A percentile compares a stretch with the other conserved stretches of the same genome.
These are phyloP conservation scores for Alca torda DNA, from an alignment of 2,797 vertebrate species.

Conservation along the genomic window DNA sequence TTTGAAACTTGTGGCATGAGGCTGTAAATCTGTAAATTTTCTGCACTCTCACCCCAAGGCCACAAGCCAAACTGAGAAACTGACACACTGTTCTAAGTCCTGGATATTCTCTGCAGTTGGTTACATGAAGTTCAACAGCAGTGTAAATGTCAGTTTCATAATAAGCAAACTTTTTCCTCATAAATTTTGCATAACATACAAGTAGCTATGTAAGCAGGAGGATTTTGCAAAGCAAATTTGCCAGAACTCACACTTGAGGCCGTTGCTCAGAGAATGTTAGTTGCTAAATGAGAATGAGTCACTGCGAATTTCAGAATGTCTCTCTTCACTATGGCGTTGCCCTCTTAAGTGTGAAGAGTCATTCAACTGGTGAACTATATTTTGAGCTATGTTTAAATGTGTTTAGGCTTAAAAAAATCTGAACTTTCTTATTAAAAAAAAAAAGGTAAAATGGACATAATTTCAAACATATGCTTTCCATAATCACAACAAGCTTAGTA, in stretches of 20 bases:
- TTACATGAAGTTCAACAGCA: not conserved
- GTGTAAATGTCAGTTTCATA: not conserved
- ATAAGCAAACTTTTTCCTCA: not conserved
- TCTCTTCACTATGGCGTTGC: not conserved
- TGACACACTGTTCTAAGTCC: not conserved
- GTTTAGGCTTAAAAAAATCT: not conserved
- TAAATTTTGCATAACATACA: not conserved
- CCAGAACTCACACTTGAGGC: not conserved
- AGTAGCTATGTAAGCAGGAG: not conserved
- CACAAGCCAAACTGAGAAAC: not conserved
- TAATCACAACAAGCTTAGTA: not conserved
- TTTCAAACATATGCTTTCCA: not conserved
- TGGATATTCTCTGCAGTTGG: not conserved
- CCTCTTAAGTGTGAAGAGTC: not conserved
- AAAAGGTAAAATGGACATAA: not conserved
- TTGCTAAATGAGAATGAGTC: not conserved
- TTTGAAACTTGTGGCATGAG: not conserved
- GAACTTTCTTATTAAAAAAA: not conserved
- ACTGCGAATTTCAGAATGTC: not conserved
- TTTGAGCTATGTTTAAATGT: not conserved
- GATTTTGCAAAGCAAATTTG: not conserved
- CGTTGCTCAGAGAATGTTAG: not conserved
- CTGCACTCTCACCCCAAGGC: not conserved
- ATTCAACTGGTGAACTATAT: not conserved
- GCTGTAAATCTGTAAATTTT: not conserved